A percentile compares a stretch with the other conserved stretches of the same genome.
These are phyloP conservation scores for Hydroisotoma schaefferi DNA, from an alignment of 2,888 invertebrate species.

Conservation along the genomic window DNA sequence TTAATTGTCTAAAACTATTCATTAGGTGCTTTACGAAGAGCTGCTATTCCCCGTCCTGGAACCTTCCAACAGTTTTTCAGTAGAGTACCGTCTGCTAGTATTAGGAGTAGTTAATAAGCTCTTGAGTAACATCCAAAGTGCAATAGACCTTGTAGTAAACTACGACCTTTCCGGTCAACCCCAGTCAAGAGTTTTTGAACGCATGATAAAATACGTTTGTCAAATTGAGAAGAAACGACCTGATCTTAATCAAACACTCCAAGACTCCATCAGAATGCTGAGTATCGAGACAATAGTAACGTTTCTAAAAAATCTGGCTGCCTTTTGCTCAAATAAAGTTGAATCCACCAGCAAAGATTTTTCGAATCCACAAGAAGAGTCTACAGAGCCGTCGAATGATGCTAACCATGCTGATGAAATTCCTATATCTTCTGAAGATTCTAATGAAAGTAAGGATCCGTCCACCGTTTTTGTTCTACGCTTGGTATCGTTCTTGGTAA, in stretches of 20 bases:
- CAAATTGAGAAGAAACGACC: constrained; percentile 93
- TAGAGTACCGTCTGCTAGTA: constrained; percentile 99
- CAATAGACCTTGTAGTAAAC: constrained; percentile 98
- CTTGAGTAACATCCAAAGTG: constrained; percentile 94
- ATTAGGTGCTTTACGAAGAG: constrained; percentile 87
- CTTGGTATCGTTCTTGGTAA: not conserved
- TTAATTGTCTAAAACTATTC: constrained; percentile 9
- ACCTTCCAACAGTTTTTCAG: constrained; percentile 86
- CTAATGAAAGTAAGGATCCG: too few species aligned
- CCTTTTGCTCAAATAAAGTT: not conserved
- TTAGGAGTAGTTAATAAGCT: constrained; percentile 93
- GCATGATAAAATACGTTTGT: constrained; percentile 83
- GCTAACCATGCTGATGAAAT: too few species aligned
- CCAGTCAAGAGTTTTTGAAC: constrained; percentile 92
- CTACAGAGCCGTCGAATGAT: too few species aligned
- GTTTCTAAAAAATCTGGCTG: constrained; percentile 23
- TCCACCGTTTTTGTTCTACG: not conserved
- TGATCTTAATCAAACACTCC: constrained; percentile 64
- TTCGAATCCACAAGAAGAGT: too few species aligned
- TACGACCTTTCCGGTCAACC: constrained; percentile 98
- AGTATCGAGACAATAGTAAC: constrained; percentile 24
- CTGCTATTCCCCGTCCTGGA: constrained; percentile 97
- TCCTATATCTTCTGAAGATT: too few species aligned
- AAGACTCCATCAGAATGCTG: not conserved
- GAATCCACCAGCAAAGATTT: too few species aligned